A percentile compares a stretch with the other conserved stretches of the same genome.
These are phyloP conservation scores for Maccullochella peelii DNA, from an alignment of 2,113 vertebrate species.

Conservation along the genomic window DNA sequence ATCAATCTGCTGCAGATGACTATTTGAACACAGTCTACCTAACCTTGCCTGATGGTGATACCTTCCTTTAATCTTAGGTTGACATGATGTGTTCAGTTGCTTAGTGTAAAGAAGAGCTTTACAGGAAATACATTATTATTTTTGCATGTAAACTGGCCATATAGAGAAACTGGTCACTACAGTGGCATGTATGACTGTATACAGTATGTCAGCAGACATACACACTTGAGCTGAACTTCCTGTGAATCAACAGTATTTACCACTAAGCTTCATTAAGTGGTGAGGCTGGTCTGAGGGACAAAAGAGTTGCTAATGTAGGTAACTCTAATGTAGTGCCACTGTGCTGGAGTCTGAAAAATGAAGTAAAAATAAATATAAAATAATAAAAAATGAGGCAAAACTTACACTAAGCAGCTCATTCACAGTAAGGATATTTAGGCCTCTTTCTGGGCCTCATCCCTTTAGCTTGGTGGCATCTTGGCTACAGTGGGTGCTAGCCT, in stretches of 20 bases:
- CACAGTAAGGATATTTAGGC: neutral
- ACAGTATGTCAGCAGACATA: neutral
- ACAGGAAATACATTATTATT: neutral
- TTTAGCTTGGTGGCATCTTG: neutral
- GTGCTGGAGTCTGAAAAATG: neutral
- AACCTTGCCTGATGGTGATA: neutral
- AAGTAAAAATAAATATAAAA: neutral
- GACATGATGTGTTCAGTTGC: neutral
- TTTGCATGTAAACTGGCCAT: neutral
- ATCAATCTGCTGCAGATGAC: slow-evolving; percentile 8
- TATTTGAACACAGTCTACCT: neutral
- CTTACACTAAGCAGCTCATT: neutral
- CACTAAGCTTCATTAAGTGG: neutral
- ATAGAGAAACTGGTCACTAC: neutral
- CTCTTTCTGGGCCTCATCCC: neutral
- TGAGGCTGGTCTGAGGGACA: neutral
- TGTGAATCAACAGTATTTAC: slow-evolving; percentile 1
- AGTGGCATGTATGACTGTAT: neutral
- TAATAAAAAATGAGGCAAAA: neutral
- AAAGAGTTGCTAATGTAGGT: neutral
- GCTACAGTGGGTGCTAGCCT: neutral
- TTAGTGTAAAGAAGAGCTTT: neutral
- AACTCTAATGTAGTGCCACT: neutral
- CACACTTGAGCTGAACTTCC: neutral
- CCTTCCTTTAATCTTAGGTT: neutral